Evolutionary conservation across 2,113 vertebrate species (phyloP).

Genomic region (Henicopernis longicauda): DNA sequence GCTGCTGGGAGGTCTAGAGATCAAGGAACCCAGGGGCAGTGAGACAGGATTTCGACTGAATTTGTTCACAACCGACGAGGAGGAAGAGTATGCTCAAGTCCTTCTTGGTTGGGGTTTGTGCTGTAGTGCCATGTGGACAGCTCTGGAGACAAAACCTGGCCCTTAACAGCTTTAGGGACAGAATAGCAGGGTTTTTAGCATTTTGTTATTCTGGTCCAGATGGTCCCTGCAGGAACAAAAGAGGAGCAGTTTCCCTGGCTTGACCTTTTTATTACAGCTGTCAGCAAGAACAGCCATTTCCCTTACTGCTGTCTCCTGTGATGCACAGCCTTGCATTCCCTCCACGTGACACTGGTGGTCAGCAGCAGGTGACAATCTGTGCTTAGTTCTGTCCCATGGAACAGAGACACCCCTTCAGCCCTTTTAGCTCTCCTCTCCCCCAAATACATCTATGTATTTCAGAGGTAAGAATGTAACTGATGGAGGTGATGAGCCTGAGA

Average conservation of each 20-base stretch:
- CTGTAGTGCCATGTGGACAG: neutral
- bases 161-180: neutral
- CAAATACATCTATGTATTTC: rapidly evolving
- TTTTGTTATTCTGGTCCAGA: neutral
- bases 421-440: neutral
- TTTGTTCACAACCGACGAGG: constrained; percentile 90
- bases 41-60: constrained; percentile 89
- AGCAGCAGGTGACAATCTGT: neutral
- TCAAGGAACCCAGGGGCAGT: constrained; percentile 73
- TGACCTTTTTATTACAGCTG: neutral
- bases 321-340: rapidly evolving
- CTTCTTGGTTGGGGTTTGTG: neutral
- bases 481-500: neutral
- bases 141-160: neutral
- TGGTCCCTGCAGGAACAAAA: neutral
- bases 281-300: neutral
- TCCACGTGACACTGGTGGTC: neutral
- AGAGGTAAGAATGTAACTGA: neutral
- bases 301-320: neutral
- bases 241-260: neutral
- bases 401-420: neutral
- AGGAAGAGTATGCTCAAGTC: constrained; percentile 85
- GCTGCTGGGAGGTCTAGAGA: constrained; percentile 89
- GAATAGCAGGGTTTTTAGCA: neutral
- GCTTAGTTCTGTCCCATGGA: neutral